These are phyloP conservation scores for Hoplostethus atlanticus DNA, from an alignment of 2,797 vertebrate species.

Conservation along the genomic window DNA sequence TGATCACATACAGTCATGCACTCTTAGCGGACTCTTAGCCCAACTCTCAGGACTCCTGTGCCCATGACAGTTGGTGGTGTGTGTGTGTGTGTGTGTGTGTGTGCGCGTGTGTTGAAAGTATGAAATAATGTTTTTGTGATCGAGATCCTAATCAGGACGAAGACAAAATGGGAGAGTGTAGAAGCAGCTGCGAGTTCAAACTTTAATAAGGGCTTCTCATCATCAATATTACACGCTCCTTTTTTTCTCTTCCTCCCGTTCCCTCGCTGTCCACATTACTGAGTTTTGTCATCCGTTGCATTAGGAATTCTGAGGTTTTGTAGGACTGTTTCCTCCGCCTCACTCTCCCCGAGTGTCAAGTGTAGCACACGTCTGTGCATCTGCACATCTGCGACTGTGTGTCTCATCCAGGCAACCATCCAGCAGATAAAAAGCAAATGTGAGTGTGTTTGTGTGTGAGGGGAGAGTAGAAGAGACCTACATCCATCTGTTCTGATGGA, in stretches of 20 bases:
- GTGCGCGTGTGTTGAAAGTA: too few species aligned
- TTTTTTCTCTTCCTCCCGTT: conserved; percentile 26
- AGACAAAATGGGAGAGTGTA: conserved; percentile 47
- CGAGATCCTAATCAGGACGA: conserved; percentile 41
- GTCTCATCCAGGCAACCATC: conserved; percentile 44
- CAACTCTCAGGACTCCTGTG: conserved; percentile 7
- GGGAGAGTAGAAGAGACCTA: conserved; percentile 40
- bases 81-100: too few species aligned
- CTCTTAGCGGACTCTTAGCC: neutral
- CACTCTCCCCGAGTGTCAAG: conserved; percentile 34
- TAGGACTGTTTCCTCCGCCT: conserved; percentile 33
- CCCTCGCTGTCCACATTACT: conserved; percentile 43
- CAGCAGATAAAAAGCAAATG: conserved; percentile 55
- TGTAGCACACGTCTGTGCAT: conserved; percentile 40
- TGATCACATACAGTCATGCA: conserved; percentile 24
- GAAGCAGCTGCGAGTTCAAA: conserved; percentile 64
- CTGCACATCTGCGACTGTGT: conserved; percentile 19
- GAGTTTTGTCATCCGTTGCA: conserved; percentile 53
- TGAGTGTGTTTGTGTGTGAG: conserved; percentile 36
- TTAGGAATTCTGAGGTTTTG: conserved; percentile 29
- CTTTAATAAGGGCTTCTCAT: conserved; percentile 63
- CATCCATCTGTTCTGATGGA: conserved; percentile 68
- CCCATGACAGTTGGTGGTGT: neutral
- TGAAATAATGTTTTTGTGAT: conserved; percentile 12
- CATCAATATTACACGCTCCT: conserved; percentile 59